Evolutionary conservation across 2,797 vertebrate genomes (phyloP).

Genomic region (Schizopygopsis pylzovi): DNA sequence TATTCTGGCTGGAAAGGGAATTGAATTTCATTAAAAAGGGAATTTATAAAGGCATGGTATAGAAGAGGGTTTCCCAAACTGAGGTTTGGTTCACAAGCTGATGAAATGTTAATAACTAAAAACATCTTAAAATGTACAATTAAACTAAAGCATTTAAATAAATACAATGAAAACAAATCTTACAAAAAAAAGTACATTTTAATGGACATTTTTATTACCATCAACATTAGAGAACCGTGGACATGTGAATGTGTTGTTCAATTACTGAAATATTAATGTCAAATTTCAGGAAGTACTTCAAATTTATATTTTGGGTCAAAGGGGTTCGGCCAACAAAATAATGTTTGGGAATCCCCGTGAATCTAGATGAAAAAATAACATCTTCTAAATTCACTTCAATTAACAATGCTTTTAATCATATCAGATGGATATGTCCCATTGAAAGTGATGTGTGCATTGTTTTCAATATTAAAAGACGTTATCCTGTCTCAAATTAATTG

Average conservation of each 20-base stretch:
- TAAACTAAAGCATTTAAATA: not conserved
- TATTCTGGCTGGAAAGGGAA: constrained; percentile 88
- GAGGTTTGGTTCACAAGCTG: not conserved
- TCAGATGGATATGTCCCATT: not conserved
- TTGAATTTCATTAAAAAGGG: constrained; percentile 11
- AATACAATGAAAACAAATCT: not conserved
- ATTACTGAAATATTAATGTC: not conserved
- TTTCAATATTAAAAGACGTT: not conserved
- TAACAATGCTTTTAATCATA: not conserved
- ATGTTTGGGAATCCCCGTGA: not conserved
- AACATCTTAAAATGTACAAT: not conserved
- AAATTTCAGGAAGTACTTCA: not conserved
- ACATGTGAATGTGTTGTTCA: not conserved
- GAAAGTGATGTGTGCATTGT: not conserved
- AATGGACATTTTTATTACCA: not conserved
- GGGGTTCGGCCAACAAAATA: not conserved
- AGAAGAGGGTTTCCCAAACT: too few relatives aligned
- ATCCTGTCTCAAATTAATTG: not conserved
- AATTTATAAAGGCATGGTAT: not conserved
- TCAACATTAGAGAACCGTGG: not conserved
- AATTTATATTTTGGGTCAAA: not conserved
- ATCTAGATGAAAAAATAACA: not conserved
- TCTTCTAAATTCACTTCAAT: not conserved
- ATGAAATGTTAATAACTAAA: not conserved
- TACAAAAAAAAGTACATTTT: not conserved